Evolutionary conservation across 92 coral and sea anemone species (phyloP).

Genomic region (Epizoanthus ramosus): DNA sequence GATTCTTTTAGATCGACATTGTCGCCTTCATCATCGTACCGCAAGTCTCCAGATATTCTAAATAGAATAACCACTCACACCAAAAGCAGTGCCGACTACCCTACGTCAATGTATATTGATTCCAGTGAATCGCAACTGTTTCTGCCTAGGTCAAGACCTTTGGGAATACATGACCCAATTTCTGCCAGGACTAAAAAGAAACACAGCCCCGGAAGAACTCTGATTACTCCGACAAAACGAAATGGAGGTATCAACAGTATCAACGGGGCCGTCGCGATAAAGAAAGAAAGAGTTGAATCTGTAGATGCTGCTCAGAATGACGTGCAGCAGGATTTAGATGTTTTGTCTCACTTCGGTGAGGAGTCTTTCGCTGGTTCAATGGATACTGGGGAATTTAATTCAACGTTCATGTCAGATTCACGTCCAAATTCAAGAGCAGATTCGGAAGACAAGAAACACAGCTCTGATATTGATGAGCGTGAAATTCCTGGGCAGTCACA

Average conservation of each 20-base stretch:
- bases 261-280: neutral
- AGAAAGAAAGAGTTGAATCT: neutral
- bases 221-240: neutral
- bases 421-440: constrained; percentile 8
- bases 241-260: neutral
- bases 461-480: neutral
- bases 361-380: neutral
- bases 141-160: constrained; percentile 36
- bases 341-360: neutral
- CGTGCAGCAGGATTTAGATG: neutral
- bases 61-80: constrained; percentile 9
- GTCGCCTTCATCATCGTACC: constrained; percentile 4
- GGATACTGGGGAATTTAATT: neutral
- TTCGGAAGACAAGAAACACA: constrained; percentile 1
- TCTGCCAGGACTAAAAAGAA: constrained; percentile 21
- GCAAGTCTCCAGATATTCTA: constrained; percentile 29
- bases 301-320: neutral
- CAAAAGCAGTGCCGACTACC: neutral
- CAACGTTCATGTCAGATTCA: neutral
- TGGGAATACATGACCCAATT: constrained; percentile 35
- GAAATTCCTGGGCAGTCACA: neutral
- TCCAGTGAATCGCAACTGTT: constrained; percentile 26
- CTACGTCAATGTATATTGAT: constrained; percentile 13
- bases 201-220: too few relatives aligned
- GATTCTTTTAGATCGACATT: neutral